Base-by-base conservation (phyloP, 1,140 invertebrate genomes). In the Drosophila pseudoobscura region DNA sequence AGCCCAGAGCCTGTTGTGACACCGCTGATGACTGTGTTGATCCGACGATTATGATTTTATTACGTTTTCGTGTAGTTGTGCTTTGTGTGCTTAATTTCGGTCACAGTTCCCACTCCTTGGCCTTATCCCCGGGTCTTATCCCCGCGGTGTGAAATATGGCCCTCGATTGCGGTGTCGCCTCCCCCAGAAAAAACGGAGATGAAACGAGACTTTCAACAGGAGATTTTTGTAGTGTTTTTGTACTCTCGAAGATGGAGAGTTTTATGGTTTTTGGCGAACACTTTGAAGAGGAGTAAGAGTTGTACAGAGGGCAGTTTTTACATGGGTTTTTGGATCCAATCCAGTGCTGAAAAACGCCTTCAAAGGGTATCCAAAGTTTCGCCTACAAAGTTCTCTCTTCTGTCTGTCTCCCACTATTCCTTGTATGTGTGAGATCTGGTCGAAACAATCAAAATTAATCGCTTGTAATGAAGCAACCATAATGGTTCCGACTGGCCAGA, bases 11-110 rank as follows among this genome's bases (percentile, higher is more conserved):
- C 80, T 89, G 80, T 88, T 89, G 80, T 82, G 76, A 90, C 84
- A 80, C 73, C 85, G 89, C 85, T 89, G 89, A 90, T 90, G 89
- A 87, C 89, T 87, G 80, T 90, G 89, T 90, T 90, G 89, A 90
- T 90, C 89, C 89, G 75, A 90, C 80, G 89, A 90, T 90, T 90
- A 90, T 90, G 89, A 90, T 90, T 90, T 90, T 90, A 90, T 89
- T 89, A 87, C 83, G 83, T 70, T 87, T 79, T 88, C 83, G 83
- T 87, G 83, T 88, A 87, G 83, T 88, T 87, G 75, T 88, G 83
- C 84, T 75, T 80, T 82, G 83, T 79, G 80, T 87, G 75, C 83
- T 88, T 87, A 88, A 87, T 87, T 87, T 79, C 58, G 65, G 59
- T 65, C 65, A 54, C 80, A 69, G 59, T 58, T 43, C 57, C 29